These are phyloP conservation scores for Miltochrista miniata DNA, from an alignment of 2,888 invertebrate genomes.

Conservation along the genomic window DNA sequence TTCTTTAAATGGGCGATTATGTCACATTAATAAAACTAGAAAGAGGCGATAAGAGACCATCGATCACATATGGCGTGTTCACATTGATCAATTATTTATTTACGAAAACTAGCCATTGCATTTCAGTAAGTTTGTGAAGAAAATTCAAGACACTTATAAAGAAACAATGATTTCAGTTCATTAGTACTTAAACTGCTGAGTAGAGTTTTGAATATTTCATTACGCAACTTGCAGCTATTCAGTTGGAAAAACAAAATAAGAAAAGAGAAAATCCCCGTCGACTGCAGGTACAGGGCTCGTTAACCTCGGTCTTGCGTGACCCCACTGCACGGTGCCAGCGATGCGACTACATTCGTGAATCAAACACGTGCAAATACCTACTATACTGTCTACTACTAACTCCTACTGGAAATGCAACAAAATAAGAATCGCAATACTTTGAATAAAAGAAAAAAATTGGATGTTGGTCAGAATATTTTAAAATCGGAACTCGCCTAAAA, in stretches of 20 bases:
- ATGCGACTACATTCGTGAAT: slow-evolving; percentile 42
- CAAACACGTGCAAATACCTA: slow-evolving; percentile 51
- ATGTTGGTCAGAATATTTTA: background rate
- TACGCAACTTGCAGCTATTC: slow-evolving; percentile 25
- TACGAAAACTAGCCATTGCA: too few species aligned
- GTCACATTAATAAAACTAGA: too few species aligned
- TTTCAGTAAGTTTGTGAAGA: slow-evolving; percentile 1
- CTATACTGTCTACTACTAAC: slow-evolving; percentile 8
- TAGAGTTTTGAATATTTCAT: slow-evolving; percentile 30
- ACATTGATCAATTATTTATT: too few species aligned
- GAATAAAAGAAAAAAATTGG: background rate
- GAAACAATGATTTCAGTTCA: slow-evolving; percentile 22
- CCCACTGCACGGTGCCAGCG: slow-evolving; percentile 6
- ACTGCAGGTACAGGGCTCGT: slow-evolving; percentile 38
- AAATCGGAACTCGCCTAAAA: too few species aligned
- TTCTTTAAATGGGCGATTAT: too few species aligned
- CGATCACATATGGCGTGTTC: too few species aligned
- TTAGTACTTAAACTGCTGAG: slow-evolving; percentile 31
- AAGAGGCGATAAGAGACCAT: too few species aligned
- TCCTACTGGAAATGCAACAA: background rate
- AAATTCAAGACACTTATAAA: slow-evolving; percentile 18
- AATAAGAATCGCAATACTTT: background rate
- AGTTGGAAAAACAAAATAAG: slow-evolving; percentile 32
- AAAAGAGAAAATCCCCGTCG: slow-evolving; percentile 26
- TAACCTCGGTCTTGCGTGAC: slow-evolving; percentile 32